Evolutionary conservation across 2,888 invertebrate genomes (phyloP), one percentile per base, ranked within the genome.

Genomic region (Folsomia candida): DNA sequence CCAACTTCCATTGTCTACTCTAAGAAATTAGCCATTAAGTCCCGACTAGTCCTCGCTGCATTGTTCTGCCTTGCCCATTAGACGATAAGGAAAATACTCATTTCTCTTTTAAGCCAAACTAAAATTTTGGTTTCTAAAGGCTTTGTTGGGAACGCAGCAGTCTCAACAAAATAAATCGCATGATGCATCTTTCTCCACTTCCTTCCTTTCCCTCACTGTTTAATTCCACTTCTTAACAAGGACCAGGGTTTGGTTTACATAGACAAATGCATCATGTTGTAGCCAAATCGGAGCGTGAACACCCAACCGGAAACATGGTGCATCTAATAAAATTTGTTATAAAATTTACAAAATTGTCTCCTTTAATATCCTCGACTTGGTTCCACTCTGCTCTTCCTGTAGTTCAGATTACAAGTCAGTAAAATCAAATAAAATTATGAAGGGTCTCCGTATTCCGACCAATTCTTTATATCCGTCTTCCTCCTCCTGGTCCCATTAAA

Each of bases 341-440:
- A 73, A 76, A 76, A 76, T 76, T 74, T 76, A 71, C 73, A 73
- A 73, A 76, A 73, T 64, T 73, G 73, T 61, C 72, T 62, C 68
- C 67, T 70, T 68, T 76, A 70, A 76, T 72, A 74, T 73, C 65
- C 72, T 73, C 14, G 4, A 4, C 6, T 69, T 70, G 66, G 70
- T 70, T 76, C 71, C 66, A 58, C 47, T 72, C 67, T 62, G 66
- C 66, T 71, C 62, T 51, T 57, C 64, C 54, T 59, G 60, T 51
- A 47, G 63, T 67, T 37, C 37, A 37, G 37, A 37, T 37, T 37
- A 37, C 14, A 62, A 62, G 62, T 62, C 62, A 62, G n/a, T 4
- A 62, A 37, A 37, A 37, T 37, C 37, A 37, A 37, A 25, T 22
- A 14, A 59, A 59, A 59, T 59, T 59, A 59, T 26, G 25, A 24